Evolutionary conservation across 2,888 invertebrate genomes (phyloP).

Genomic region (Protophormia terraenovae): DNA sequence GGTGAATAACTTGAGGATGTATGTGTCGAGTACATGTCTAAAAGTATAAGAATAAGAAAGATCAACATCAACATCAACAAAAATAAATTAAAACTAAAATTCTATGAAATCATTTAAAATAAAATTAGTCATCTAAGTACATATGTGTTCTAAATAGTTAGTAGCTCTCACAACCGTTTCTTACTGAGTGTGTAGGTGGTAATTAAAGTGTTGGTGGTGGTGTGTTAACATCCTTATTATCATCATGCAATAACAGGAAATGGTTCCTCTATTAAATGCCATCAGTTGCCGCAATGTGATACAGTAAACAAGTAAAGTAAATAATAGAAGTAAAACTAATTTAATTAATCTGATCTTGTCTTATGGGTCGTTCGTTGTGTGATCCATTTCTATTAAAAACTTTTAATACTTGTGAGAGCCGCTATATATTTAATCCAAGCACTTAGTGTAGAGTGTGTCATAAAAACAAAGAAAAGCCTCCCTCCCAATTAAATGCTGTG

Average conservation of each 20-base stretch:
- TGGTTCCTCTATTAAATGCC: conserved; percentile 52
- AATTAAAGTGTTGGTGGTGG: conserved; percentile 29
- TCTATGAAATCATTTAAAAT: conserved; percentile 12
- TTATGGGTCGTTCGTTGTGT: conserved; percentile 52
- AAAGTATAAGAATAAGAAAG: conserved; percentile 57
- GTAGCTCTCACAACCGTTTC: neutral
- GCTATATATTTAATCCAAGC: conserved; percentile 21
- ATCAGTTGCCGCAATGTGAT: neutral
- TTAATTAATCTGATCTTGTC: conserved; percentile 58
- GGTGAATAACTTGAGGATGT: conserved; percentile 82
- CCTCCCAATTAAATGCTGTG: neutral
- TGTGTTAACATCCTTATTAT: conserved; percentile 61
- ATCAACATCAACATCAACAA: no score
- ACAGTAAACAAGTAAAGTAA: neutral
- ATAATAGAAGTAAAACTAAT: conserved; percentile 60
- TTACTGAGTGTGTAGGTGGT: conserved; percentile 49
- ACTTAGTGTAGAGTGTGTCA: conserved; percentile 27
- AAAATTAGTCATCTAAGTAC: conserved; percentile 49
- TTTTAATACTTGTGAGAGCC: conserved; percentile 34
- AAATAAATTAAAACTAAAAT: neutral
- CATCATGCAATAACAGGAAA: conserved; percentile 64
- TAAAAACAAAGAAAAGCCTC: conserved; percentile 36
- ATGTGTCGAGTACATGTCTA: conserved; percentile 81
- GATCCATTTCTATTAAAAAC: conserved; percentile 58
- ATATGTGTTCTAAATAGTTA: neutral